Conservation (phyloP, 2,113 vertebrate genomes). For the Cyanistes caeruleus region DNA sequence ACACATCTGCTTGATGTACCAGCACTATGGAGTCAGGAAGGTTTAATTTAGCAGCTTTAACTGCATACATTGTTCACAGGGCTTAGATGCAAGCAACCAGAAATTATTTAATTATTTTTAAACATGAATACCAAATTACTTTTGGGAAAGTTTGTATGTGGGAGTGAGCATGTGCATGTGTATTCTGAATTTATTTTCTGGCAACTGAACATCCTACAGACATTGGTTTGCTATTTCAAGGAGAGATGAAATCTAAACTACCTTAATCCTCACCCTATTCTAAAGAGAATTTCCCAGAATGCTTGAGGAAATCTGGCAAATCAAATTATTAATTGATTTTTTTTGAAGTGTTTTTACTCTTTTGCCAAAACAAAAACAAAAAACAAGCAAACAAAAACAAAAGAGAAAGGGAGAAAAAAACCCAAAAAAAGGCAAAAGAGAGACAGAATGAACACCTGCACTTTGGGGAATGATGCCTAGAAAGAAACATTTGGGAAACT, state of each 20-base stretch:
- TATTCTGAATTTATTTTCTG: background rate
- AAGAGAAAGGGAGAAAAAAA: too few relatives aligned
- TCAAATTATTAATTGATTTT: background rate
- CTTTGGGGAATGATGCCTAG: background rate
- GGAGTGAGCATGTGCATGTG: background rate
- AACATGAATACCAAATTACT: background rate
- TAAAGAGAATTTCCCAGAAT: background rate
- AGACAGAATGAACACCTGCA: background rate
- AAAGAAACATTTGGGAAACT: constrained; percentile 4
- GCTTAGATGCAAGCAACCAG: background rate
- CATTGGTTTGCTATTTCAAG: background rate
- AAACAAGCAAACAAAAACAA: too few relatives aligned
- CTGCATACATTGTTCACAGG: background rate
- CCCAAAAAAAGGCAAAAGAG: background rate
- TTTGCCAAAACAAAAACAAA: background rate
- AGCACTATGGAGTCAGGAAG: background rate
- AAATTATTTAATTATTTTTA: constrained; percentile 9
- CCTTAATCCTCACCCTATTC: background rate
- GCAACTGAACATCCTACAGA: background rate
- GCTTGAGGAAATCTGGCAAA: background rate
- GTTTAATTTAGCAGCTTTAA: constrained; percentile 22
- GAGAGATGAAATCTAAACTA: background rate
- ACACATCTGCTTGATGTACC: background rate
- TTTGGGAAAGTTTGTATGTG: background rate
- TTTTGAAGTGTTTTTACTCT: background rate